Conservation (phyloP, 2,888 invertebrate species). For the Leptothorax acervorum region DNA sequence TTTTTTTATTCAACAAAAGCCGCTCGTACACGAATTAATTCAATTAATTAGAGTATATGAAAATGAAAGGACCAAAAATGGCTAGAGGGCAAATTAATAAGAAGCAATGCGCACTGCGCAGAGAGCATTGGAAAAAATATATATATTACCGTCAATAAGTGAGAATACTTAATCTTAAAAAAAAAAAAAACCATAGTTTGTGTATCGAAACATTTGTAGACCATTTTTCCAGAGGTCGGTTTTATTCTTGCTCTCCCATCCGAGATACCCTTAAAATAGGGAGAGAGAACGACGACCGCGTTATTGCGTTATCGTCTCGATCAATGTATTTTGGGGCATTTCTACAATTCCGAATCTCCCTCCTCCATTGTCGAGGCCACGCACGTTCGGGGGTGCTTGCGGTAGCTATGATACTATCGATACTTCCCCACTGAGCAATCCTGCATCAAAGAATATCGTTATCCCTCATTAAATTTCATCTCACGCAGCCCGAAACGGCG, state of each 20-base stretch:
- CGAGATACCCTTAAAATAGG: not conserved
- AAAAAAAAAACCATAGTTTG: not conserved
- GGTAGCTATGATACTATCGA: not conserved
- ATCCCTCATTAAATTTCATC: constrained; percentile 4
- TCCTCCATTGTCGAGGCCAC: not conserved
- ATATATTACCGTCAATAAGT: not conserved
- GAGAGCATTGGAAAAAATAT: not conserved
- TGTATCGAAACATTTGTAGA: not conserved
- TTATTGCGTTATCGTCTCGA: not conserved
- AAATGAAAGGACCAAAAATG: not conserved
- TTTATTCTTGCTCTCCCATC: not conserved
- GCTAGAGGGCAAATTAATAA: not conserved
- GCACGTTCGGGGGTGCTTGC: constrained; percentile 2
- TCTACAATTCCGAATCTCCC: not conserved
- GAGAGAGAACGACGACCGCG: not conserved
- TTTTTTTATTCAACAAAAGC: not conserved
- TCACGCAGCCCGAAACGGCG: not conserved
- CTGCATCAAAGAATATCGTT: not conserved
- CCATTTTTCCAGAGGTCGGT: not conserved
- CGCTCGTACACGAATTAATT: not conserved
- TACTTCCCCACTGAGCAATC: not conserved
- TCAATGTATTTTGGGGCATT: not conserved
- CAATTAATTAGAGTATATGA: not conserved
- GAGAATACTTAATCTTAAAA: not conserved
- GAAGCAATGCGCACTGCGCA: not conserved